phyloP scores from a whole-genome alignment of 2,113 vertebrate genomes.

The Caloenas nicobarica region DNA sequence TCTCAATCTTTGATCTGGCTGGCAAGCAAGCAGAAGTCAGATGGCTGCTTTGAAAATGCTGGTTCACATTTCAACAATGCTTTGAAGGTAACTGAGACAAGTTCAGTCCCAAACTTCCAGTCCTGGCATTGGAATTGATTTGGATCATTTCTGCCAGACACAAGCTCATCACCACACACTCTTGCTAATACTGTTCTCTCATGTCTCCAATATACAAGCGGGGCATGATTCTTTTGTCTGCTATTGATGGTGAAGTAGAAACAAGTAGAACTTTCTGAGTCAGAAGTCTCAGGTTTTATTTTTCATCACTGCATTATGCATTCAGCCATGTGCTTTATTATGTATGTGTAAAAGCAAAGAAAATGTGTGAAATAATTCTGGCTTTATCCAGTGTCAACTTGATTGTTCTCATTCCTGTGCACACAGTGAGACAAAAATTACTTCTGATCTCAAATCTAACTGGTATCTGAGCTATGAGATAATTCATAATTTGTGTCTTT shows the following conservation, averaged over 20 bases:
- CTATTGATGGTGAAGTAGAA: not conserved
- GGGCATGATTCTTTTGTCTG: not conserved
- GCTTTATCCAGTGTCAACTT: not conserved
- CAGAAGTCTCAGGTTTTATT: not conserved
- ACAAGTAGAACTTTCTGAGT: not conserved
- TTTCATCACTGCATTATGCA: not conserved
- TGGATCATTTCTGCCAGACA: not conserved
- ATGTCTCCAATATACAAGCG: not conserved
- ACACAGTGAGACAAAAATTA: not conserved
- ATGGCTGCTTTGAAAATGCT: conserved; percentile 80
- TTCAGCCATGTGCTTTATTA: not conserved
- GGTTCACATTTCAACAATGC: conserved; percentile 80
- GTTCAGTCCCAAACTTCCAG: not conserved
- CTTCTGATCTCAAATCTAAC: not conserved
- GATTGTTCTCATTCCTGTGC: not conserved
- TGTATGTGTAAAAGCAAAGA: not conserved
- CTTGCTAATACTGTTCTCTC: not conserved
- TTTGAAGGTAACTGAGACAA: conserved; percentile 77
- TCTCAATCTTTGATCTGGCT: conserved; percentile 64
- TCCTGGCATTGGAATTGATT: not conserved
- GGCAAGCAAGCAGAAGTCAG: conserved; percentile 58
- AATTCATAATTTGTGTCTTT: not conserved
- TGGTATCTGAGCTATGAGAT: not conserved
- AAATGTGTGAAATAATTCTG: not conserved
- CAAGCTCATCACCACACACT: not conserved